phyloP scores from a whole-genome alignment of 2,797 vertebrate genomes.

The Morelia viridis region DNA sequence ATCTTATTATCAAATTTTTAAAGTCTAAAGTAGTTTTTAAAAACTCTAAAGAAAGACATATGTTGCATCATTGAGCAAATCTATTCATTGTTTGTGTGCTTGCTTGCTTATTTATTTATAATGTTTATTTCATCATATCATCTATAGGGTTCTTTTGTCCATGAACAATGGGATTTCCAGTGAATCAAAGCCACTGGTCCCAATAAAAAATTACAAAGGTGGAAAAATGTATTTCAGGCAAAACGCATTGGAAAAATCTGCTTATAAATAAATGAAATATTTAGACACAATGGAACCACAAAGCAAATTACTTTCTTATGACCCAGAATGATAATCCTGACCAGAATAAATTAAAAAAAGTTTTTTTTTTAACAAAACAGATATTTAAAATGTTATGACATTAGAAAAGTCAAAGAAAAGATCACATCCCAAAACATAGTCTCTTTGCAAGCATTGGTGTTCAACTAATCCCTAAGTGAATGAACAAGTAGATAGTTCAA shows the following conservation, averaged over 20 bases:
- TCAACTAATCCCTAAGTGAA: slow-evolving; percentile 5
- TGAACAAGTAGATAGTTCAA: slow-evolving; percentile 45
- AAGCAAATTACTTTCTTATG: neutral
- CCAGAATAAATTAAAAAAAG: neutral
- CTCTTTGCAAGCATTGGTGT: neutral
- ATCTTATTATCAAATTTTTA: slow-evolving; percentile 16
- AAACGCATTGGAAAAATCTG: neutral
- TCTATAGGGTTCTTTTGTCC: neutral
- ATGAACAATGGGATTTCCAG: neutral
- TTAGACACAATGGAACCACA: neutral
- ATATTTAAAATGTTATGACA: neutral
- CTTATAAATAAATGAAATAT: neutral
- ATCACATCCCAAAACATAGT: neutral
- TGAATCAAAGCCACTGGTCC: neutral
- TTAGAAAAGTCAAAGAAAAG: neutral
- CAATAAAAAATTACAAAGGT: neutral
- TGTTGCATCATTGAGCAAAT: neutral
- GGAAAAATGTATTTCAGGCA: neutral
- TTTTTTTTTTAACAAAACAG: neutral
- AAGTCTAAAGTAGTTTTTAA: neutral
- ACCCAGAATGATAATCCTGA: neutral
- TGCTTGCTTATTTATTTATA: neutral
- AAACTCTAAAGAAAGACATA: neutral
- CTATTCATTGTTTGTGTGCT: neutral
- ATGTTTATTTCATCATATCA: neutral